Evolutionary conservation across 2,888 invertebrate species (phyloP), one percentile per base, ranked within the genome.

Genomic region (Hydraecia micacea): DNA sequence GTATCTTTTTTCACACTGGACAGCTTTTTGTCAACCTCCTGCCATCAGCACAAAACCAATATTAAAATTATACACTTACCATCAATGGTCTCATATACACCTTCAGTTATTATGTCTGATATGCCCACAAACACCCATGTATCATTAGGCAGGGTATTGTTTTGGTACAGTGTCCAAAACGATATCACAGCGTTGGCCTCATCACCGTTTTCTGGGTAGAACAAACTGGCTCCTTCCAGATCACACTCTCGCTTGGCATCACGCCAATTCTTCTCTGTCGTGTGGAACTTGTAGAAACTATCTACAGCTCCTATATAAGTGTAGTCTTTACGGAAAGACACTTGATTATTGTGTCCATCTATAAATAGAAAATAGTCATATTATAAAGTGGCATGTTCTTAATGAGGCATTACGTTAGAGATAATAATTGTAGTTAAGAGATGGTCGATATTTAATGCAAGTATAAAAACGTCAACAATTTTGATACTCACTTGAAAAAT

Each of bases 71-170:
- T 55, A 25, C 49, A 79, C 87, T 83, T 86, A 91, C 92, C 90
- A 8, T 90, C 91, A 46, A 93, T 80, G 39, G 94, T 95, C 80
- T 92, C 92, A 81, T 91, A 95, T 15, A 93, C 92, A 74, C 93
- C 93, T 87, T 94, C 92, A 5, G 88, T 90, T 3, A 91, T 58
- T 70, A 91, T 69, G 15, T 78, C 77, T n/a, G 77, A 69, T 21
- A 78, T 42, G 5, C 78, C 77, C n/a, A 77, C 65, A 46, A 18
- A 78, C 1, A 78, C 15, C 52, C 62, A 70, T 32, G 7, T 11
- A 1, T 15, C 0, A 1, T 5, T 0, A 52, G 62, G 4, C 15
- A 3, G 7, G 15, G 39, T 52, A 15, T 7, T 15, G 11, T 76
- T 66, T 52, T 68, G 18, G 67, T n/a, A 18, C 8, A 5, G 15